phyloP scores from a whole-genome alignment of 2,113 vertebrate species.

The Takifugu flavidus region DNA sequence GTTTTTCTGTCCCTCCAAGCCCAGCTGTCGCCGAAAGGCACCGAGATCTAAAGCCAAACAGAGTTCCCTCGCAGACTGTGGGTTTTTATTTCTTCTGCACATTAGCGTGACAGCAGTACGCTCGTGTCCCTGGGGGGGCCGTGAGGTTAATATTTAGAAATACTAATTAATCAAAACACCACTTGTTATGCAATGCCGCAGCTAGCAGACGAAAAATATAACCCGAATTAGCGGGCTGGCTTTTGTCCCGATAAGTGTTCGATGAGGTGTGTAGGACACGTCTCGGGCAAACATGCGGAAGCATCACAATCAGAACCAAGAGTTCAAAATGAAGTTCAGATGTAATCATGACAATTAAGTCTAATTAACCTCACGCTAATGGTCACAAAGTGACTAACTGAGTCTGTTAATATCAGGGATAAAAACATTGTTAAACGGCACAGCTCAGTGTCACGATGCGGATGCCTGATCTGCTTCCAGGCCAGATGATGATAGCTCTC shows the following conservation, averaged over 20 bases:
- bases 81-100: slow-evolving; percentile 52
- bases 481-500: too few species aligned
- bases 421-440: too few species aligned
- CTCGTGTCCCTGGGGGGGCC: slow-evolving; percentile 44
- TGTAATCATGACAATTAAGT: too few species aligned
- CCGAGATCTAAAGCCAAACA: slow-evolving; percentile 42
- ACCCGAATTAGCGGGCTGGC: slow-evolving; percentile 43
- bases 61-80: slow-evolving; percentile 18
- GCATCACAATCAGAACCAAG: slow-evolving; percentile 61
- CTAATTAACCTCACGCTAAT: too few species aligned
- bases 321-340: too few species aligned
- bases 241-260: slow-evolving; percentile 27
- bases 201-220: slow-evolving; percentile 44
- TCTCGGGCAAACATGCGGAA: slow-evolving; percentile 51
- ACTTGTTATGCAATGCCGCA: slow-evolving; percentile 37
- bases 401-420: too few species aligned
- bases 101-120: slow-evolving; percentile 49
- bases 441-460: too few species aligned
- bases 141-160: slow-evolving; percentile 65
- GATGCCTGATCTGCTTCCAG: too few species aligned
- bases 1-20: neutral
- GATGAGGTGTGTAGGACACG: slow-evolving; percentile 48
- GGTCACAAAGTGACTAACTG: too few species aligned
- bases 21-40: slow-evolving; percentile 20
- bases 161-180: slow-evolving; percentile 65